Percentiles rank a stretch among this genome's conserved stretches.
Conservation (phyloP, 2,888 invertebrate genomes). For the Drosophila vallismaia region DNA sequence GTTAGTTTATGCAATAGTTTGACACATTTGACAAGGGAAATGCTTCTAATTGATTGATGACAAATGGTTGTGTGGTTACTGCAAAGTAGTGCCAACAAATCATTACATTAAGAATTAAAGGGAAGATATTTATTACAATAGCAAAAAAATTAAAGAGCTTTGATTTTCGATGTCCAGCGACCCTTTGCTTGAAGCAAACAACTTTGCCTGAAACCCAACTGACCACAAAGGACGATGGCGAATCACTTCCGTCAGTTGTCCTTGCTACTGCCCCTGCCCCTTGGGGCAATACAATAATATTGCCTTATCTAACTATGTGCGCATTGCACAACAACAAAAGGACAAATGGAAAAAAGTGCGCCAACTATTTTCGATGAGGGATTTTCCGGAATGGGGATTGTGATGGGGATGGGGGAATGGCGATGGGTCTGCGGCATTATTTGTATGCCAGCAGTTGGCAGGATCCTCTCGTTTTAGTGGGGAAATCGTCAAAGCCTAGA, state of each 20-base stretch:
- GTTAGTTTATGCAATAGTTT: slow-evolving; percentile 46
- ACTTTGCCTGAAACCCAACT: slow-evolving; percentile 13
- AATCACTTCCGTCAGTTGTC: not conserved
- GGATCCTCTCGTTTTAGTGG: slow-evolving; percentile 29
- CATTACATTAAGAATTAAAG: slow-evolving; percentile 31
- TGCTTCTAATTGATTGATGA: slow-evolving; percentile 47
- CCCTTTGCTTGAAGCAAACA: slow-evolving; percentile 8
- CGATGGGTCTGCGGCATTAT: slow-evolving; percentile 40
- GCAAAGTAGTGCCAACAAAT: slow-evolving; percentile 9
- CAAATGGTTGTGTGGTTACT: slow-evolving; percentile 17
- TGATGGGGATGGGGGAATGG: not conserved
- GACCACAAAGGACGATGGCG: slow-evolving; percentile 20
- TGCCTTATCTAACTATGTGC: slow-evolving; percentile 70
- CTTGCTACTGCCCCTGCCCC: not conserved
- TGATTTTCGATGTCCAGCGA: slow-evolving; percentile 5
- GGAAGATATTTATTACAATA: no score
- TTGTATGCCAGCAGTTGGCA: slow-evolving; percentile 60
- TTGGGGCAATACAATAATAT: slow-evolving; percentile 71
- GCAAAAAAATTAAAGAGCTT: not conserved
- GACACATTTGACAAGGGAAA: slow-evolving; percentile 41
- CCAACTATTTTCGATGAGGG: slow-evolving; percentile 47
- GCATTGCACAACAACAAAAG: slow-evolving; percentile 48
- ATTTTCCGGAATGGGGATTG: slow-evolving; percentile 1
- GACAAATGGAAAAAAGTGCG: slow-evolving; percentile 38
- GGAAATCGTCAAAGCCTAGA: slow-evolving; percentile 53